A percentile compares a stretch with the other conserved stretches of the same genome.
These are phyloP conservation scores for Meiosimyza decipiens DNA, from an alignment of 2,888 invertebrate species.

Conservation along the genomic window DNA sequence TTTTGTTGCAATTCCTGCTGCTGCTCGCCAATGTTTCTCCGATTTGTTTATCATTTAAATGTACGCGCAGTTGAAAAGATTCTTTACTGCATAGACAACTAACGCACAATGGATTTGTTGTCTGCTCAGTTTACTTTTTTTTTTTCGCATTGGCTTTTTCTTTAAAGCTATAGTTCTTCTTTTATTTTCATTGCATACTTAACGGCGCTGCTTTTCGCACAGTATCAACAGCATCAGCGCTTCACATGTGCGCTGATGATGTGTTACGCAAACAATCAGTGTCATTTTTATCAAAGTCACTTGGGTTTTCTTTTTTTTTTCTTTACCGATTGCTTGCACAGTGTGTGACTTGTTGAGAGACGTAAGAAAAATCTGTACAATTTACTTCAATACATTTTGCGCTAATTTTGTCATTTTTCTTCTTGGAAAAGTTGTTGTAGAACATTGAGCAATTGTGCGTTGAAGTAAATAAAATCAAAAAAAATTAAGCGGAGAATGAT, in stretches of 20 bases:
- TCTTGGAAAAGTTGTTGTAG: too few species aligned
- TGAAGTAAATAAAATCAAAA: neutral
- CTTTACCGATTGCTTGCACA: too few species aligned
- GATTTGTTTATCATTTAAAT: too few species aligned
- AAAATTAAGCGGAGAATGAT: neutral
- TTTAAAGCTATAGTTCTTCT: neutral
- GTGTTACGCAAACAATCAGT: constrained; percentile 40
- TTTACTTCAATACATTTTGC: too few species aligned
- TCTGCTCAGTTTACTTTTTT: neutral
- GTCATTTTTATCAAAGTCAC: constrained; percentile 42
- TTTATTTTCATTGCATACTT: constrained; percentile 34
- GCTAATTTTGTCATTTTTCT: too few species aligned
- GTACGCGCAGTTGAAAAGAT: too few species aligned
- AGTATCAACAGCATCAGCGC: constrained; percentile 41
- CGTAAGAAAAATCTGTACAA: too few species aligned
- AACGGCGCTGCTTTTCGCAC: constrained; percentile 39
- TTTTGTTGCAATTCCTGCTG: constrained; percentile 11
- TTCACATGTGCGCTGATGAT: constrained; percentile 35
- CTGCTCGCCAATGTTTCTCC: constrained; percentile 23
- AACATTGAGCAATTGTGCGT: too few species aligned
- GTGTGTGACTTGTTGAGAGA: too few species aligned
- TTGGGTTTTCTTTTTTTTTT: constrained; percentile 29
- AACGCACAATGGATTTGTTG: too few species aligned
- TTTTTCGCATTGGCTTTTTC: neutral
- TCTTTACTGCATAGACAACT: too few species aligned